phyloP scores from a whole-genome alignment of 2,888 invertebrate genomes.

The Elmis aenea region DNA sequence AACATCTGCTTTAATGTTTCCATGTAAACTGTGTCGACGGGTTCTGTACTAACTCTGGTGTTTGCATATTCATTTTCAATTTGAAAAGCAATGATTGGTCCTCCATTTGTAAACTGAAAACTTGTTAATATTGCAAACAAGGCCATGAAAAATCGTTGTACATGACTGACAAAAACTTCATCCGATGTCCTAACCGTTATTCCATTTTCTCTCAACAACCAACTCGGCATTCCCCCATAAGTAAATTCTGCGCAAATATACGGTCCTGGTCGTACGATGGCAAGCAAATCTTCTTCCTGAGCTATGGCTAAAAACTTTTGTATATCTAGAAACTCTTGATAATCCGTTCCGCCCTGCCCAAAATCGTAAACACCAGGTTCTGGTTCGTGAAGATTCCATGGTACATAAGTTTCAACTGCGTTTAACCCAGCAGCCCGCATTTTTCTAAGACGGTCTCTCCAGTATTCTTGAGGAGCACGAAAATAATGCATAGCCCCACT shows the following conservation, averaged over 20 bases:
- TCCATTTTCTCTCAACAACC: conserved; percentile 41
- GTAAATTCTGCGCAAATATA: conserved; percentile 93
- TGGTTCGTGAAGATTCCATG: conserved; percentile 86
- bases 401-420: conserved; percentile 77
- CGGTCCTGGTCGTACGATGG: conserved; percentile 81
- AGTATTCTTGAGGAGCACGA: conserved; percentile 69
- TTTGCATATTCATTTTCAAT: conserved; percentile 94
- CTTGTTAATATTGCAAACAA: conserved; percentile 50
- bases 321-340: conserved; percentile 50
- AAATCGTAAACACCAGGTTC: conserved; percentile 61
- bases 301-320: conserved; percentile 67
- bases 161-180: conserved; percentile 45
- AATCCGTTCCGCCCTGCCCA: conserved; percentile 57
- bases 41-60: conserved; percentile 25
- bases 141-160: conserved; percentile 49
- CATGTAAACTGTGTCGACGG: conserved; percentile 44
- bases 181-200: conserved; percentile 48
- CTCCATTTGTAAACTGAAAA: conserved; percentile 64
- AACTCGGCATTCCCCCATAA: conserved; percentile 39
- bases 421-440: conserved; percentile 80
- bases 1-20: conserved; percentile 41
- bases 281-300: conserved; percentile 69
- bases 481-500: conserved; percentile 76
- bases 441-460: conserved; percentile 73
- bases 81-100: conserved; percentile 82